Percentiles rank a stretch among this genome's conserved stretches.
Conservation (phyloP, 2,797 vertebrate species). For the Paramormyrops hopkinsi region DNA sequence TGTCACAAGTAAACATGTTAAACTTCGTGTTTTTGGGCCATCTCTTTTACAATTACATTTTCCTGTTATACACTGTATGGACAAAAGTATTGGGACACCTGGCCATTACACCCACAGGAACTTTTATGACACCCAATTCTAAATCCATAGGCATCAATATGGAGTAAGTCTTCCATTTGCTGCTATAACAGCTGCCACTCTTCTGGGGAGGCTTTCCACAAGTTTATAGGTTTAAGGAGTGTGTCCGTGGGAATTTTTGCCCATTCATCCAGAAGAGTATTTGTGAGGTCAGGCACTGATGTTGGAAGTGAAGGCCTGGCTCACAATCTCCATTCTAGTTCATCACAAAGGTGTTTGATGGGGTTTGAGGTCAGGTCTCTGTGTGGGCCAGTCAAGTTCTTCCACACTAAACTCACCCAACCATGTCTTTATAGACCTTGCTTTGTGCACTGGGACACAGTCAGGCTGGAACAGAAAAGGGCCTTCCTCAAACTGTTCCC, state of each 20-base stretch:
- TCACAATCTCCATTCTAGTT: background rate
- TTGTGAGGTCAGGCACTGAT: background rate
- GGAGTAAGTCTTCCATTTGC: background rate
- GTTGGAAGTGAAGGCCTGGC: background rate
- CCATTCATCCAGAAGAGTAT: background rate
- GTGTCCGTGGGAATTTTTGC: background rate
- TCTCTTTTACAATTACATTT: background rate
- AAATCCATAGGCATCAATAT: background rate
- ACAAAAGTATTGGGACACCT: background rate
- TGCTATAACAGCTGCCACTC: background rate
- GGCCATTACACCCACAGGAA: background rate
- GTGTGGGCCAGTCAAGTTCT: background rate
- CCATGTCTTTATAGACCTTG: background rate
- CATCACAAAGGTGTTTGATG: background rate
- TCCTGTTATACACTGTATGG: background rate
- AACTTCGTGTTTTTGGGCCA: background rate
- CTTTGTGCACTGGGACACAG: background rate
- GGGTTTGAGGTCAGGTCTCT: background rate
- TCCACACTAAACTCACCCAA: background rate
- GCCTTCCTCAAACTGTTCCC: background rate
- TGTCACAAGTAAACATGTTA: background rate
- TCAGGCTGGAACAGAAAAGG: background rate
- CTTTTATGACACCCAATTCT: background rate
- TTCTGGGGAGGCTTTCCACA: background rate
- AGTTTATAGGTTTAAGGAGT: background rate